Base-by-base conservation (phyloP, 2,888 invertebrate genomes). In the Pandemis heparana region DNA sequence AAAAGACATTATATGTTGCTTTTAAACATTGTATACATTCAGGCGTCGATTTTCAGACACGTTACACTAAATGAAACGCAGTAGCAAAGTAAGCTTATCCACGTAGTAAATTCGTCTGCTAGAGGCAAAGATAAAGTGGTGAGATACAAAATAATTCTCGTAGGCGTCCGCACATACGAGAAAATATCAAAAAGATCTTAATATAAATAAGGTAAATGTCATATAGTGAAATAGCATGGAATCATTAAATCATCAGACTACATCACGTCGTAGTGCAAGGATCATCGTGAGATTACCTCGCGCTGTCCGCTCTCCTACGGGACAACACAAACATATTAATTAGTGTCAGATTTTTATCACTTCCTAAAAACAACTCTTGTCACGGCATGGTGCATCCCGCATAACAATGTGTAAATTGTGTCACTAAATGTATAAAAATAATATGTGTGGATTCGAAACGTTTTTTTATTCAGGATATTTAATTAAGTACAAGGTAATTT, bases 231-330 rank as follows among this genome's bases (percentile, higher is more conserved):
- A 48, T 48, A 48, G n/a, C 53, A 46, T 16, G 12, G 32, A 53
- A 51, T 70, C 46, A 51, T 48, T 16, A 16, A 48, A 39, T 73
- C 73, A 87, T 86, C 89, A 90, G 83, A 87, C 83, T 81, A 82
- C 81, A 82, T 77, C 77, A 81, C 83, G 80, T 83, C 78, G 89
- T 84, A 86, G 92, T 93, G 92, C 91, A 89, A 87, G 90, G 88
- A 89, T 85, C 90, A 90, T 88, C 89, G 87, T 89, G 85, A 89
- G 88, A 91, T 96, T 96, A 96, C 96, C 96, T 96, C 96, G 89
- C 96, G 96, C 94, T 96, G 96, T 91, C 96, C 96, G 96, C 96
- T 96, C 93, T 96, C 96, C 96, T 96, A 96, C 95, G 87, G 90
- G 91, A 93, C 89, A 94, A 95, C 91, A 94, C 90, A 95, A 92